These are phyloP conservation scores for Sitophilus oryzae DNA, from an alignment of 1,140 invertebrate genomes.

Conservation along the genomic window DNA sequence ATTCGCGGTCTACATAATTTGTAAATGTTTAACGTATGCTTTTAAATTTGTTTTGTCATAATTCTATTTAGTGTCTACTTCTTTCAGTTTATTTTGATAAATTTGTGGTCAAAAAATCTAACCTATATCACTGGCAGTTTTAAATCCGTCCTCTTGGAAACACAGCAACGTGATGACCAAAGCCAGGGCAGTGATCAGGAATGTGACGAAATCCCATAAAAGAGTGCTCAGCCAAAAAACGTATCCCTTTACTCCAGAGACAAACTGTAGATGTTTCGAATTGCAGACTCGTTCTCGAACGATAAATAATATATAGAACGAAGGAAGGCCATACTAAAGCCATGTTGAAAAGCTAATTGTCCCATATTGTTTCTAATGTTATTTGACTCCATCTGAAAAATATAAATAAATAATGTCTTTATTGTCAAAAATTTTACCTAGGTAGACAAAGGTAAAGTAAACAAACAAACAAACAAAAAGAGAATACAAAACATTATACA, in stretches of 20 bases:
- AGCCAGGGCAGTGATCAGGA: slow-evolving; percentile 50
- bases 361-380: slow-evolving; percentile 51
- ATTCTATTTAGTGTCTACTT: no score
- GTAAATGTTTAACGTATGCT: no score
- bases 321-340: slow-evolving; percentile 63
- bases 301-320: slow-evolving; percentile 69
- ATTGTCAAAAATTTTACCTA: no score
- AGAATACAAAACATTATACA: no score
- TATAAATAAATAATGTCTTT: no score
- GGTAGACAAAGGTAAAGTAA: no score
- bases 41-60: no score
- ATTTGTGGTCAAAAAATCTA: no score
- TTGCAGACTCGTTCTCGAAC: slow-evolving; percentile 53
- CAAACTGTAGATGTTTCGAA: slow-evolving; percentile 63
- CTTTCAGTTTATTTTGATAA: no score
- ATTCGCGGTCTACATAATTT: no score
- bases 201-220: slow-evolving; percentile 66
- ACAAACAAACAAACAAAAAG: no score
- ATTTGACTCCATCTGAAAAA: slow-evolving; percentile 57
- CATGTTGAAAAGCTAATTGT: slow-evolving; percentile 57
- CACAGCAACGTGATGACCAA: slow-evolving; percentile 50
- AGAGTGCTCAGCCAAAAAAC: slow-evolving; percentile 67
- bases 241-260: slow-evolving; percentile 67
- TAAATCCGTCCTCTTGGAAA: slow-evolving; percentile 55
- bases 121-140: no score